Evolutionary conservation across 1,140 invertebrate species (phyloP).

Genomic region (Bombus cullumanus): DNA sequence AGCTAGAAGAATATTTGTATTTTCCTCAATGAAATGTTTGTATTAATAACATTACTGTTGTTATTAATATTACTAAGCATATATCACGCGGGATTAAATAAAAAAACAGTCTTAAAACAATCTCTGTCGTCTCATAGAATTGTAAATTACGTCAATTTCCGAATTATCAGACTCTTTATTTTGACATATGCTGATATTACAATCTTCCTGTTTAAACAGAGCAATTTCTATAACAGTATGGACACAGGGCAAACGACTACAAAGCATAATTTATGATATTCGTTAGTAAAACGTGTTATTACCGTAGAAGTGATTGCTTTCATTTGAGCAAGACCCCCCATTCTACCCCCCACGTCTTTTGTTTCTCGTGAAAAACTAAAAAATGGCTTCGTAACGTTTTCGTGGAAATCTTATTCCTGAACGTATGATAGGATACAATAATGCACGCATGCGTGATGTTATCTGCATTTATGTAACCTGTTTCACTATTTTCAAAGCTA

Average conservation of each 20-base stretch:
- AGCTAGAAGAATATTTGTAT: background rate
- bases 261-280: too few species aligned
- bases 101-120: background rate
- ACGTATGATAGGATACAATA: too few species aligned
- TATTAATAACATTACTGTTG: too few species aligned
- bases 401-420: background rate
- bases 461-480: background rate
- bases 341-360: too few species aligned
- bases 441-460: conserved; percentile 5
- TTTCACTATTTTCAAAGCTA: background rate
- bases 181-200: background rate
- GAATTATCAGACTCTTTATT: background rate
- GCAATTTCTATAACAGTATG: background rate
- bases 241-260: too few species aligned
- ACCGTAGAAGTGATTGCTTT: too few species aligned
- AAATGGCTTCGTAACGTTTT: background rate
- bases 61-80: too few species aligned
- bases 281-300: too few species aligned
- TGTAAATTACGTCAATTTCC: background rate
- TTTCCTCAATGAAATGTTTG: background rate
- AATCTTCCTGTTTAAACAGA: background rate
- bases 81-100: background rate
- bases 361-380: background rate
- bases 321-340: too few species aligned
- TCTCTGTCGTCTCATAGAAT: background rate